These are phyloP conservation scores for Neosilurus mollespiculum DNA, from an alignment of 2,797 vertebrate genomes.

Conservation along the genomic window DNA sequence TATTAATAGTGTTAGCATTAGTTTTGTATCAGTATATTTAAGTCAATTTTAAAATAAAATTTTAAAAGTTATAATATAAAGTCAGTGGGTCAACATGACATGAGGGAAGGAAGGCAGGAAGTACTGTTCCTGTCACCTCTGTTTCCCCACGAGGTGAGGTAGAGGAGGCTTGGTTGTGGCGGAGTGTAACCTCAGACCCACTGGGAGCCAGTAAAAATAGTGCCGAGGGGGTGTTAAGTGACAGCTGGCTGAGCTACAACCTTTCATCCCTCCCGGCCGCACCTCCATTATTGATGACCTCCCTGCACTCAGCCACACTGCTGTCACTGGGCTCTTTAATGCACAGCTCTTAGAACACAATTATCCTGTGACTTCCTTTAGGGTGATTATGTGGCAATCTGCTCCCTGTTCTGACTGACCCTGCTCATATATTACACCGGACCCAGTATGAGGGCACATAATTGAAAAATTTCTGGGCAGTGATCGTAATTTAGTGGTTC, in stretches of 20 bases:
- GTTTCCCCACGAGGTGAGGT: slow-evolving; percentile 67
- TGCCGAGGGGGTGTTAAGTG: slow-evolving; percentile 61
- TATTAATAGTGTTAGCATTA: too few relatives aligned
- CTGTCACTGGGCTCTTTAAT: slow-evolving; percentile 50
- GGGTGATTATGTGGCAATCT: slow-evolving; percentile 50
- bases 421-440: slow-evolving; percentile 31
- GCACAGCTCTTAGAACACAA: slow-evolving; percentile 57
- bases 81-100: not conserved
- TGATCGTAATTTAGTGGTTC: slow-evolving; percentile 36
- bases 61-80: not conserved
- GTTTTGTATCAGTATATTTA: too few relatives aligned
- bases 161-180: slow-evolving; percentile 65
- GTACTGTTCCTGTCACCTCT: slow-evolving; percentile 68
- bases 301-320: slow-evolving; percentile 47
- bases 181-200: slow-evolving; percentile 61
- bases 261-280: slow-evolving; percentile 57
- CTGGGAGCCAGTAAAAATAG: slow-evolving; percentile 66
- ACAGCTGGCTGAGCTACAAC: slow-evolving; percentile 62
- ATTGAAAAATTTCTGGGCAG: slow-evolving; percentile 22
- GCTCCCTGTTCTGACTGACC: slow-evolving; percentile 26
- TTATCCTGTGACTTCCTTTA: slow-evolving; percentile 56
- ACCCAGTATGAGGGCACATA: not conserved
- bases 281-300: slow-evolving; percentile 66
- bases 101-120: slow-evolving; percentile 50
- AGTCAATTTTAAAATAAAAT: not conserved